phyloP scores from a whole-genome alignment of 2,113 vertebrate species.

The Pluvianellus socialis region DNA sequence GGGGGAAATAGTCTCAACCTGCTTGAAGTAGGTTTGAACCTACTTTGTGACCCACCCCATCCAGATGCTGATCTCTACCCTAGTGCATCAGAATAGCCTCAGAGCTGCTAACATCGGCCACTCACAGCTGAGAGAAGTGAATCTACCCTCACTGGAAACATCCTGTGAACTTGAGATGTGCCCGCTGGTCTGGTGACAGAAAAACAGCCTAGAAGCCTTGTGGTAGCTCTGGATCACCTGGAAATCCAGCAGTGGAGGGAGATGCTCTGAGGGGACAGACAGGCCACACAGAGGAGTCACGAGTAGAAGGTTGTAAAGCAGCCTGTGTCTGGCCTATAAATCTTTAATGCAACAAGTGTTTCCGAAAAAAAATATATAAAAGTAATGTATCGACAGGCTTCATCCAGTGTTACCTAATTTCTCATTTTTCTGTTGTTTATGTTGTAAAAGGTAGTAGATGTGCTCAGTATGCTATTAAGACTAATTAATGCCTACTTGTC shows the following conservation, averaged over 20 bases:
- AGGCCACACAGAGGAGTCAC: fast-evolving
- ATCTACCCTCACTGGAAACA: background rate
- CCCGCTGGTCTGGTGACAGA: background rate
- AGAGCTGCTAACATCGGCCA: background rate
- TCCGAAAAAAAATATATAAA: background rate
- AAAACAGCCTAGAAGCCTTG: background rate
- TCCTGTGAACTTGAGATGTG: background rate
- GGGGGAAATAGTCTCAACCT: background rate
- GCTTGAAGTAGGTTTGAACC: background rate
- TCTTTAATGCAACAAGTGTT: background rate
- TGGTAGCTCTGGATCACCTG: background rate
- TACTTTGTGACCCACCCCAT: background rate
- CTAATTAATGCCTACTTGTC: background rate
- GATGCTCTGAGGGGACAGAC: background rate
- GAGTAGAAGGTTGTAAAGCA: background rate
- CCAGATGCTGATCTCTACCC: background rate
- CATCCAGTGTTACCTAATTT: background rate
- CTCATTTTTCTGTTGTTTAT: background rate
- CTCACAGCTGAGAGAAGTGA: background rate
- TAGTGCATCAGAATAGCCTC: background rate
- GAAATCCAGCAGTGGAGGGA: background rate
- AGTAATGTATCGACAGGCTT: background rate
- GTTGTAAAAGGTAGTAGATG: background rate
- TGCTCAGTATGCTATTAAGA: background rate
- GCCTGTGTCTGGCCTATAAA: background rate